phyloP scores from a whole-genome alignment of 2,888 invertebrate genomes.

The Lithophane ornitopus region DNA sequence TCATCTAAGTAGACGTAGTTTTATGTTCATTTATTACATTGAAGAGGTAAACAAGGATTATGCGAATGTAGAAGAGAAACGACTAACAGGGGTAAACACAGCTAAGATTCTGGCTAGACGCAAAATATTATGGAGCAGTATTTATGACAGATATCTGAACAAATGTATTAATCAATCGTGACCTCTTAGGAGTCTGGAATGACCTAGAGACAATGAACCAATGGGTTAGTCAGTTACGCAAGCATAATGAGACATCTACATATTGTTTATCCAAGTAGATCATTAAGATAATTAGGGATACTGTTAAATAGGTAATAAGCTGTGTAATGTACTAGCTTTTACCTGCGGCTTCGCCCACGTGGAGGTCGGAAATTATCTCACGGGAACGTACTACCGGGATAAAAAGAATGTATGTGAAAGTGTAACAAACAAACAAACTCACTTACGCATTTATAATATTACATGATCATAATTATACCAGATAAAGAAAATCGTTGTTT shows the following conservation, averaged over 20 bases:
- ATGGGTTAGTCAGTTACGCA: slow-evolving; percentile 9
- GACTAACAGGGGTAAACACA: neutral
- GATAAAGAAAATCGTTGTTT: no score
- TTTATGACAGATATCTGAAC: slow-evolving; percentile 28
- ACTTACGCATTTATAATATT: no score
- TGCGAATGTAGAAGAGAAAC: neutral
- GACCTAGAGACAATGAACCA: slow-evolving; percentile 8
- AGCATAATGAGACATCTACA: slow-evolving; percentile 25
- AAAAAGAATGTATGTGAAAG: no score
- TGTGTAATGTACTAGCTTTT: no score
- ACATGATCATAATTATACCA: no score
- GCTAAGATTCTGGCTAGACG: slow-evolving; percentile 15
- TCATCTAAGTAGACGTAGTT: slow-evolving; percentile 10
- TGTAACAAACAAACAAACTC: no score
- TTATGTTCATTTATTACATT: slow-evolving; percentile 10
- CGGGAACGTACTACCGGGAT: no score
- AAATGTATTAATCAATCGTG: slow-evolving; percentile 26
- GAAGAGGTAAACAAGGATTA: slow-evolving; percentile 16
- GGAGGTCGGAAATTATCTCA: no score
- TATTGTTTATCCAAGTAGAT: slow-evolving; percentile 30
- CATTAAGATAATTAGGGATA: slow-evolving; percentile 8
- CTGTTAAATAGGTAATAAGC: no score
- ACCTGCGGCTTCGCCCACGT: no score
- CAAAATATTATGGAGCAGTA: slow-evolving; percentile 17
- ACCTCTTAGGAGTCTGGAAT: slow-evolving; percentile 1